These are phyloP conservation scores for Thripadectes ignobilis DNA, from an alignment of 2,797 vertebrate species.

Conservation along the genomic window DNA sequence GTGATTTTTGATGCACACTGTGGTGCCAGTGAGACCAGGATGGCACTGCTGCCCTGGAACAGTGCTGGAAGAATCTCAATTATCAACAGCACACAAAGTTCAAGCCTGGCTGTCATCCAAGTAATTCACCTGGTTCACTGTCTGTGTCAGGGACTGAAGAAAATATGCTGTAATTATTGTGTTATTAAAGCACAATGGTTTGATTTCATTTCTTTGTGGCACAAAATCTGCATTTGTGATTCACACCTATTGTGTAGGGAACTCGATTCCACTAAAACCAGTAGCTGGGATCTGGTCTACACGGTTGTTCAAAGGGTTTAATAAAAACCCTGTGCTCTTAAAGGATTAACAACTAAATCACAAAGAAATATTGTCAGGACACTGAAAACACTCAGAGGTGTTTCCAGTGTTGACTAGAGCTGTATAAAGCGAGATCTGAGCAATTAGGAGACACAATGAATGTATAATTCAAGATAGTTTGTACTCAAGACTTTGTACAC, in stretches of 20 bases:
- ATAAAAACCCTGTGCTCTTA: background rate
- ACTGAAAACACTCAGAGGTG: background rate
- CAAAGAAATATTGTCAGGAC: background rate
- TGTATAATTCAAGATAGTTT: background rate
- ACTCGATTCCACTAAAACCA: background rate
- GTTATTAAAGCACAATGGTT: background rate
- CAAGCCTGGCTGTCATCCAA: background rate
- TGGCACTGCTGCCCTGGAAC: background rate
- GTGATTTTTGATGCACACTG: background rate
- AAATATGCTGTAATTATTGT: background rate
- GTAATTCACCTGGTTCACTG: background rate
- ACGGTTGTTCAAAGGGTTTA: background rate
- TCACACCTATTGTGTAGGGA: background rate
- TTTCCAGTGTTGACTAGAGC: background rate
- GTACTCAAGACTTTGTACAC: slow-evolving; percentile 17
- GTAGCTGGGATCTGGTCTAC: background rate
- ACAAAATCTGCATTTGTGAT: background rate
- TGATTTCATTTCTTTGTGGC: background rate
- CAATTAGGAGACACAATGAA: slow-evolving; percentile 5
- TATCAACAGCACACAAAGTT: background rate
- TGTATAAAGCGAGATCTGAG: background rate
- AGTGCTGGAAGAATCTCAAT: background rate
- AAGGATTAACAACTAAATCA: background rate
- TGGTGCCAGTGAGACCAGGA: background rate
- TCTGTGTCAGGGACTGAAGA: background rate